Percentiles rank a stretch among this genome's conserved stretches.
These are phyloP conservation scores for Teinopalpus imperialis DNA, from an alignment of 2,888 invertebrate species.

Conservation along the genomic window DNA sequence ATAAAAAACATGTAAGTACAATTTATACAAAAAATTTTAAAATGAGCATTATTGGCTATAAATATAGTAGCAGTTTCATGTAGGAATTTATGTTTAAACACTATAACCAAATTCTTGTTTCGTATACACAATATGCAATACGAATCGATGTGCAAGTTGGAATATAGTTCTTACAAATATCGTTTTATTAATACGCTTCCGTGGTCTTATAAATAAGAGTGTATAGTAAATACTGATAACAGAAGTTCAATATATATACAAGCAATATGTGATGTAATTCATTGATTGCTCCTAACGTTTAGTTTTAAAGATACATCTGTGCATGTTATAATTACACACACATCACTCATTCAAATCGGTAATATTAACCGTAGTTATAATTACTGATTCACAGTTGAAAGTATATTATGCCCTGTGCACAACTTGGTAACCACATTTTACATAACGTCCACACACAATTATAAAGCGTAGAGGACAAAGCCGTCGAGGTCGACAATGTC, in stretches of 20 bases:
- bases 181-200: too few species aligned
- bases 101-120: too few species aligned
- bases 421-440: conserved; percentile 54
- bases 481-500: conserved; percentile 42
- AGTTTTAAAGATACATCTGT: conserved; percentile 1
- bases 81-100: conserved; percentile 1
- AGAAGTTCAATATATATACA: conserved; percentile 5
- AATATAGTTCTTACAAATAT: too few species aligned
- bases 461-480: conserved; percentile 47
- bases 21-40: not conserved
- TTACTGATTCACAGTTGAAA: too few species aligned
- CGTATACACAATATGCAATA: too few species aligned
- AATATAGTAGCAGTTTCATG: not conserved
- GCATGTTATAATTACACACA: not conserved
- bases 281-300: conserved; percentile 13
- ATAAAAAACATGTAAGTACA: conserved; percentile 4
- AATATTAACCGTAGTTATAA: too few species aligned
- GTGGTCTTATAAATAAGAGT: conserved; percentile 6
- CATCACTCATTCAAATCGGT: not conserved
- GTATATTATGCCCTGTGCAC: conserved; percentile 37
- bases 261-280: conserved; percentile 7
- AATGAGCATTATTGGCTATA: not conserved
- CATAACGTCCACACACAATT: conserved; percentile 25
- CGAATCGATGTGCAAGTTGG: too few species aligned
- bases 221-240: conserved; percentile 22